Percentiles rank a stretch among this genome's conserved stretches.
Evolutionary conservation across 2,888 invertebrate genomes (phyloP).

Genomic region (Tetragonula carbonaria): DNA sequence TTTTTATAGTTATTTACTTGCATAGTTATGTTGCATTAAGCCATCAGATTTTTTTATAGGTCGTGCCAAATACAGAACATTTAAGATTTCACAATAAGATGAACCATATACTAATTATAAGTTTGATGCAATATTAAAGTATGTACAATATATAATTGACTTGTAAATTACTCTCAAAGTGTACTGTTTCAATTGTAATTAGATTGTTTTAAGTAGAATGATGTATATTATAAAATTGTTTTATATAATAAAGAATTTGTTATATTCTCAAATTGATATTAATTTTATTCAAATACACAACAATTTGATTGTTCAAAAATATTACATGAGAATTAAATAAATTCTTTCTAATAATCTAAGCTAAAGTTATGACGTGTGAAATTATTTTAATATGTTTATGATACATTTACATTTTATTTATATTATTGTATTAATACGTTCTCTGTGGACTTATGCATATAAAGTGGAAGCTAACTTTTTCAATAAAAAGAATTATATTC

Average conservation of each 20-base stretch:
- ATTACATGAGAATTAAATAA: slow-evolving; percentile 21
- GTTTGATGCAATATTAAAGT: slow-evolving; percentile 72
- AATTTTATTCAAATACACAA: slow-evolving; percentile 14
- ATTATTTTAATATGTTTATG: slow-evolving; percentile 10
- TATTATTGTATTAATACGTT: slow-evolving; percentile 58
- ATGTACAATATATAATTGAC: slow-evolving; percentile 49
- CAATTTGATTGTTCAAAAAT: background rate
- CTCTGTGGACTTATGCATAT: slow-evolving; percentile 50
- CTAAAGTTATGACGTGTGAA: background rate
- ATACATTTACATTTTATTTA: slow-evolving; percentile 32
- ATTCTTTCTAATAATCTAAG: slow-evolving; percentile 6
- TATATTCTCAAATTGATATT: slow-evolving; percentile 16
- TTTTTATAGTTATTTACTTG: slow-evolving; percentile 36
- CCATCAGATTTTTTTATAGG: slow-evolving; percentile 75
- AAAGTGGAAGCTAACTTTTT: slow-evolving; percentile 28
- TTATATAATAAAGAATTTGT: slow-evolving; percentile 22
- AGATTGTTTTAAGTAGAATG: slow-evolving; percentile 22
- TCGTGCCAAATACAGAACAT: slow-evolving; percentile 69
- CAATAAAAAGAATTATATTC: slow-evolving; percentile 3
- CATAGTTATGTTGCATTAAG: slow-evolving; percentile 35
- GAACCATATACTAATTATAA: slow-evolving; percentile 79
- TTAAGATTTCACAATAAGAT: slow-evolving; percentile 76
- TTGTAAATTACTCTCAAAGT: slow-evolving; percentile 35
- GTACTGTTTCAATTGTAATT: slow-evolving; percentile 11
- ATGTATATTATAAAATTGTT: slow-evolving; percentile 12